A percentile compares a stretch with the other conserved stretches of the same genome.
phyloP scores from a whole-genome alignment of 2,113 vertebrate genomes.

The Ailurus styani region DNA sequence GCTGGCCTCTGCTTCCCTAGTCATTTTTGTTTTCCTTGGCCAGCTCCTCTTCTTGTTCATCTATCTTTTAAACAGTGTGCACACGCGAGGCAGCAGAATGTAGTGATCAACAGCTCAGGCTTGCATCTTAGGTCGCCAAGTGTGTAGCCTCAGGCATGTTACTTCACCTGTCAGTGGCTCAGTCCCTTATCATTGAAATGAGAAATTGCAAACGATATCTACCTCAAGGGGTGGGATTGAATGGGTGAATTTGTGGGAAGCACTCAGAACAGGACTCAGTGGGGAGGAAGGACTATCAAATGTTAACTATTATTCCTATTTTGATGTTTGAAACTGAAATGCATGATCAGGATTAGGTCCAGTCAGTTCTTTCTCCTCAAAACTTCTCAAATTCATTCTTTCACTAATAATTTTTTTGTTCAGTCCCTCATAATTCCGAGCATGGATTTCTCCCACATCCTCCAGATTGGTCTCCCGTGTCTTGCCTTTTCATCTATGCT shows the following conservation, averaged over 20 bases:
- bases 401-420: background rate
- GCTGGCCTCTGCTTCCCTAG: background rate
- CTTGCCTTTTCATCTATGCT: background rate
- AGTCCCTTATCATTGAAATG: background rate
- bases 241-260: background rate
- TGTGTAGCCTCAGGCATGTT: background rate
- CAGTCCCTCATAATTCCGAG: background rate
- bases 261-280: background rate
- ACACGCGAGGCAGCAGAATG: rapidly evolving
- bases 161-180: background rate
- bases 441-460: background rate
- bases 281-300: background rate
- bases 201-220: background rate
- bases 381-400: background rate
- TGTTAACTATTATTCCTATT: background rate
- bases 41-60: background rate
- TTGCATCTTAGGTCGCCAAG: background rate
- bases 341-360: background rate
- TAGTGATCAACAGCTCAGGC: background rate
- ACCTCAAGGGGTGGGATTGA: background rate
- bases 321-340: background rate
- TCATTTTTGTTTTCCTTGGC: background rate
- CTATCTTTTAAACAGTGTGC: background rate
- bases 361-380: background rate
- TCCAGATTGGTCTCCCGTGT: background rate